These are phyloP conservation scores for Aptenodytes forsteri DNA, from an alignment of 2,113 vertebrate species.

Conservation along the genomic window DNA sequence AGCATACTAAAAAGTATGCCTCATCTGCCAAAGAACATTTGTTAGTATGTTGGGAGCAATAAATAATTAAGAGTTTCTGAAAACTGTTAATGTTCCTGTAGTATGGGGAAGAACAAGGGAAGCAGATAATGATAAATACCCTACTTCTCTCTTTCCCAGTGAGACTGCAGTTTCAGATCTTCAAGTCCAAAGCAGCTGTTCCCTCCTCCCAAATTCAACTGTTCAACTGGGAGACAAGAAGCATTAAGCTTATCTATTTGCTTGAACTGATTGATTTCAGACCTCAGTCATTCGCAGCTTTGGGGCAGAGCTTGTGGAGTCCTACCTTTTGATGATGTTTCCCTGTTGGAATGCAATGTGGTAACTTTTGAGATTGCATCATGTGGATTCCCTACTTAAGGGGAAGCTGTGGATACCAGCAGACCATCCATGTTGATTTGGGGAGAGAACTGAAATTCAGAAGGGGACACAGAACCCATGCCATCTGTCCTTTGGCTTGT, in stretches of 20 bases:
- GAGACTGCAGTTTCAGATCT: neutral
- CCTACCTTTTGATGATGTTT: conserved; percentile 2
- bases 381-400: neutral
- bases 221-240: neutral
- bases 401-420: neutral
- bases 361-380: neutral
- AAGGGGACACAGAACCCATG: neutral
- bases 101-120: neutral
- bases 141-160: neutral
- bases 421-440: neutral
- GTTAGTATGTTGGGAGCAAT: neutral
- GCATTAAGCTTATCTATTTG: neutral
- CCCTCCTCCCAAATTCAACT: neutral
- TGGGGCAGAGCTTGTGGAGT: neutral
- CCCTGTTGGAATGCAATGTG: conserved; percentile 2
- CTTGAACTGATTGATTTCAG: neutral
- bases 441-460: neutral
- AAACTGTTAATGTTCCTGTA: neutral
- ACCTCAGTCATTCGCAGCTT: neutral
- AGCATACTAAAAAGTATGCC: neutral
- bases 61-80: neutral
- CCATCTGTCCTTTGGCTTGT: neutral
- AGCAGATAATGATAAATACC: neutral
- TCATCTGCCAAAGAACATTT: neutral
- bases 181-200: neutral